Conservation (phyloP, 2,113 vertebrate genomes). For the Pyxicephalus adspersus region DNA sequence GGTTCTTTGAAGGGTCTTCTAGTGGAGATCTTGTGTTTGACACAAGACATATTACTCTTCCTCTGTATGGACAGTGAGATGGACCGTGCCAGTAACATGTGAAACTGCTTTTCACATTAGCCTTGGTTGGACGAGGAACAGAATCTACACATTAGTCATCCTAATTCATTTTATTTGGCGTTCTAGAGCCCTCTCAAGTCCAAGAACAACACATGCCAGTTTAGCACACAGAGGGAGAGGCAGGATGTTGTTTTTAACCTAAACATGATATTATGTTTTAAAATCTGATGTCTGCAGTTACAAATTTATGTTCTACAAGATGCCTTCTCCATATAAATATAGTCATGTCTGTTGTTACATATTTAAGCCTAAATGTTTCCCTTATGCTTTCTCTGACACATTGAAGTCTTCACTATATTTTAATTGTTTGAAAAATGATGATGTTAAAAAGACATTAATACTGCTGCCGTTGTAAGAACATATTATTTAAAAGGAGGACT, state of each 20-base stretch:
- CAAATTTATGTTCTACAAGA: constrained; percentile 33
- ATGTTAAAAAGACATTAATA: neutral
- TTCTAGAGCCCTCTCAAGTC: constrained; percentile 63
- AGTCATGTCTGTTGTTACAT: neutral
- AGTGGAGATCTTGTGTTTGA: constrained; percentile 44
- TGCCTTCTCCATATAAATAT: constrained; percentile 21
- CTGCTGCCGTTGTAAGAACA: neutral
- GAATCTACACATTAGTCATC: constrained; percentile 69
- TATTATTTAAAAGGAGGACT: no score
- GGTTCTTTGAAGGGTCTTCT: constrained; percentile 51
- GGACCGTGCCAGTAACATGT: constrained; percentile 55
- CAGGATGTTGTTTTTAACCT: constrained; percentile 67
- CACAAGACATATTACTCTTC: constrained; percentile 58
- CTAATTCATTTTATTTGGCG: constrained; percentile 73
- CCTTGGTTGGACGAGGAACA: constrained; percentile 68
- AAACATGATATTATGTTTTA: constrained; percentile 61
- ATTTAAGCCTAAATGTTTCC: neutral
- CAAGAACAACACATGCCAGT: constrained; percentile 73
- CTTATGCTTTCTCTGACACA: neutral
- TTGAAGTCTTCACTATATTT: neutral
- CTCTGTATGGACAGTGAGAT: constrained; percentile 52
- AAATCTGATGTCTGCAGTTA: constrained; percentile 59
- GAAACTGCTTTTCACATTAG: constrained; percentile 65
- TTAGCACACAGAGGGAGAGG: constrained; percentile 66
- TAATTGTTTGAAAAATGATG: neutral